Base-by-base conservation (phyloP, 2,888 invertebrate species). In the Drosophila merina region DNA sequence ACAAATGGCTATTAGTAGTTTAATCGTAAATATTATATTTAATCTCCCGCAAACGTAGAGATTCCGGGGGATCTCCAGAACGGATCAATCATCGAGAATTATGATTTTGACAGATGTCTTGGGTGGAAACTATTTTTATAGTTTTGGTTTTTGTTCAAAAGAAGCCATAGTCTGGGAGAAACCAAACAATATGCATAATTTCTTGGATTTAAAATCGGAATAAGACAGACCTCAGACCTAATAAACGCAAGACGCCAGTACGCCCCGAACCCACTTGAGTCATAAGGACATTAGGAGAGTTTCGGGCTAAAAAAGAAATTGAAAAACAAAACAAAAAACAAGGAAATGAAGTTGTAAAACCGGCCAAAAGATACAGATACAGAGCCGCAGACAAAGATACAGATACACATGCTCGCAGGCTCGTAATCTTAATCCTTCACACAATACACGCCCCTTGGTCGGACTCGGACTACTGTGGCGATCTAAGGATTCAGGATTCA, bases 351-450 rank as follows among this genome's bases (percentile, higher is more conserved):
- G 64, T 64, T 64, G 67, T 68, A 68, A 67, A 57, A 51, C 66
- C 51, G 36, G 70, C 57, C 33, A 49, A 49, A 36, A 52, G 45
- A 48, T 44, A 52, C 30, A 28, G 36, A 36, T 42, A 45, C 38
- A 50, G 26, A 50, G 14, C 14, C 38, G 26, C 45, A 38, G 20
- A 69, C 26, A 36, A n/a, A 50, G 14, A 52, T 50, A 49, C 44
- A 50, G 56, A 55, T 57, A 62, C 56, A 54, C 64, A 73, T 72
- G 73, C 67, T 76, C 57, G 66, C 57, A 45, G 77, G 64, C 57
- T 59, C 73, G 79, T 84, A 82, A 86, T 84, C 84, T 84, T 84
- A 84, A 84, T 86, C 84, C 84, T 86, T 84, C 82, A 86, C 84
- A 84, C 84, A 86, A 86, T 83, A 80, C 75, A 79, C 75, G 77